phyloP scores from a whole-genome alignment of 92 coral and sea anemone species.

The Diadumene lineata region DNA sequence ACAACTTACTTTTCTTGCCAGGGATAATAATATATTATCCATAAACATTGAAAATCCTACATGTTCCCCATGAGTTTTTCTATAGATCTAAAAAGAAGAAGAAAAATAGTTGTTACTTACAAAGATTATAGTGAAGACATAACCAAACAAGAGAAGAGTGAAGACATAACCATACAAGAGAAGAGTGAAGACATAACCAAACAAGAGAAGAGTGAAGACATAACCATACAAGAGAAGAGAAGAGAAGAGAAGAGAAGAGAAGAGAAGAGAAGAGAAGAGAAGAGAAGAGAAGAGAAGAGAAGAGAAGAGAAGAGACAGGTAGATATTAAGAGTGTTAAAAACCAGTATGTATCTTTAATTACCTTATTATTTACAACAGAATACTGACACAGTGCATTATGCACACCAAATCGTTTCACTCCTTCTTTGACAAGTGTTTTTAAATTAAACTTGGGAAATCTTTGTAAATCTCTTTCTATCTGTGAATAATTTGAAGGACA shows the following conservation, averaged over 20 bases:
- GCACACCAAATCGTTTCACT: slow-evolving; percentile 84
- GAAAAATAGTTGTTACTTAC: neutral
- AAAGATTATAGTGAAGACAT: neutral
- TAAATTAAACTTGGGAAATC: slow-evolving; percentile 68
- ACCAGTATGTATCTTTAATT: too few relatives aligned
- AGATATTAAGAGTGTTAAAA: too few relatives aligned
- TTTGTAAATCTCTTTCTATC: slow-evolving; percentile 74
- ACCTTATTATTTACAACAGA: slow-evolving; percentile 90
- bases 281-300: too few relatives aligned
- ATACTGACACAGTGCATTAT: slow-evolving; percentile 94
- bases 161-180: neutral
- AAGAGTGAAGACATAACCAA: neutral
- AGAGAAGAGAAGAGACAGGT: too few relatives aligned
- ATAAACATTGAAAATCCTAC: slow-evolving; percentile 97
- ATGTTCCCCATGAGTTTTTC: slow-evolving; percentile 93
- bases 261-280: too few relatives aligned
- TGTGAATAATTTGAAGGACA: slow-evolving; percentile 76
- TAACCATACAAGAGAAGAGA: neutral
- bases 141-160: neutral
- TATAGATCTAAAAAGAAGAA: slow-evolving; percentile 66
- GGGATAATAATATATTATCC: slow-evolving; percentile 87
- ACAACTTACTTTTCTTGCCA: slow-evolving; percentile 80
- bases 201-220: neutral
- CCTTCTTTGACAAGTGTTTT: slow-evolving; percentile 77
- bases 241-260: too few relatives aligned